Base-by-base conservation (phyloP, 2,797 vertebrate genomes). In the Artibeus lituratus region DNA sequence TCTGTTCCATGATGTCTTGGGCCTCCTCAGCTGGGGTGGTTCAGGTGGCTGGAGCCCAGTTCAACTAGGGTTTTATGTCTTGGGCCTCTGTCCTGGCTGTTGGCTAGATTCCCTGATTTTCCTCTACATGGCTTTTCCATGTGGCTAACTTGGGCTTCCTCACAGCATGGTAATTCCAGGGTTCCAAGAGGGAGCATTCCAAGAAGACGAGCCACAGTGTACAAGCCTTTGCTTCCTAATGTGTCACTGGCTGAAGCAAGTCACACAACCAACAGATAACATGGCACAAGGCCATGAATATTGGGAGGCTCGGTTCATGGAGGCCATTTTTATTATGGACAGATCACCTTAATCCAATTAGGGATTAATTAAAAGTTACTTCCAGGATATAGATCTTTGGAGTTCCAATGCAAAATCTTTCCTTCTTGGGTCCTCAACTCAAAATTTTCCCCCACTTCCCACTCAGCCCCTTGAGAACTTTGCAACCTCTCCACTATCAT, bases 301-400 rank as follows among this genome's bases (percentile, higher is more conserved):
- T 42, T 74, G 16, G 89, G 35, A 80, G 24, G 11, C 69, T 18
- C 49, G 29, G 44, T 76, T 85, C 70, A 15, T 87, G 10, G 29
- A 24, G 55, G 67, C 53, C 62, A 16, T 10, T 95, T 57, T 93
- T 35, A 42, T 55, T 78, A 93, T 59, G 65, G 32, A 35, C 37
- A 51, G 67, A 78, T 81, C 81, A 83, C 29, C 65, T 51, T 88
- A 95, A 78, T 74, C 49, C 39, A 91, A 37, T 53, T 7, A 82
- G 32, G 29, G 26, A 51, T 93, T 84, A 88, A 82, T 85, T 80
- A 59, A 81, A 91, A 87, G 42, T 95, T 95, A 65, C n/a, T 91
- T 74, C 42, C n/a, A 93, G 47, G 5, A 16, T 82, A 12, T 90
- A 91, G 12, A 32, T 9, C 37, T 90, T 96, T 73, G 77, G 62